Conservation (phyloP, 2,888 invertebrate species). For the Pollenia griseotomentosa region DNA sequence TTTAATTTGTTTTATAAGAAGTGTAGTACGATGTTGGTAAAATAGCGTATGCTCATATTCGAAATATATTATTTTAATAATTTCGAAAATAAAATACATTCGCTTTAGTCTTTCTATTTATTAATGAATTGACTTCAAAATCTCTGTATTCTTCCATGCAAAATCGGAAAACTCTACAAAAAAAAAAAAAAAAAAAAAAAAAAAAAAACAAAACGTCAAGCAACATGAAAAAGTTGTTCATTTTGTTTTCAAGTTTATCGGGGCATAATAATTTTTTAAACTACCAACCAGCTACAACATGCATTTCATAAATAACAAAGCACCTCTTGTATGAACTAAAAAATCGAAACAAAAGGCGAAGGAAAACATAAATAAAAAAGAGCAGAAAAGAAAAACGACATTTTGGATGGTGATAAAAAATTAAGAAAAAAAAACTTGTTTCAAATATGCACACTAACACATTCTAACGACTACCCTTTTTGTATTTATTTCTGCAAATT, state of each 20-base stretch:
- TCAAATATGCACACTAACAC: background rate
- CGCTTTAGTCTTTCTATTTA: no score
- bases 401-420: background rate
- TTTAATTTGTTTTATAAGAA: no score
- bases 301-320: slow-evolving; percentile 69
- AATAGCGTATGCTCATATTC: no score
- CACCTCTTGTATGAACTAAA: slow-evolving; percentile 27
- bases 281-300: slow-evolving; percentile 41
- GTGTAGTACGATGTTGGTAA: no score
- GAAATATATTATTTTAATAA: no score
- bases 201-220: no score
- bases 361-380: slow-evolving; percentile 10
- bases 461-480: background rate
- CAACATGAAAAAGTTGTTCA: slow-evolving; percentile 33
- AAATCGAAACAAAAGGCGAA: background rate
- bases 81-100: no score
- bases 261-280: slow-evolving; percentile 54
- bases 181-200: background rate
- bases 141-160: background rate
- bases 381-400: background rate
- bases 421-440: background rate
- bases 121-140: background rate
- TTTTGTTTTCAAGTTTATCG: slow-evolving; percentile 58
- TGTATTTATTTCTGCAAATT: background rate
- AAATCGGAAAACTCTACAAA: background rate